These are phyloP conservation scores for Cirrhinus molitorella DNA, from an alignment of 2,797 vertebrate genomes.

Conservation along the genomic window DNA sequence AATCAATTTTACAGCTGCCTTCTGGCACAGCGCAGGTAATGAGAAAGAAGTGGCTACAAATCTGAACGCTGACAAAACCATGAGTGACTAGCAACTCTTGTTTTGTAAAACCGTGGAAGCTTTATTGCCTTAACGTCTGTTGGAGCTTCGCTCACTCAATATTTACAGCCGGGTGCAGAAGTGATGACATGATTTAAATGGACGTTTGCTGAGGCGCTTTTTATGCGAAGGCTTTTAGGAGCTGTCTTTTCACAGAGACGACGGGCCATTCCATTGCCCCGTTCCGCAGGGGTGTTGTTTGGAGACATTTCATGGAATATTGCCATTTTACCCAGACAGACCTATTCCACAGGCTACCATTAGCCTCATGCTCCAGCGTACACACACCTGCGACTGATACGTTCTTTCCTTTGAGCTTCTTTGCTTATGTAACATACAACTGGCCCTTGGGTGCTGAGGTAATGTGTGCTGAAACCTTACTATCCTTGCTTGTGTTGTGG, in stretches of 20 bases:
- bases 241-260: slow-evolving; percentile 58
- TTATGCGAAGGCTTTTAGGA: slow-evolving; percentile 62
- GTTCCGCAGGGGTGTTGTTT: slow-evolving; percentile 54
- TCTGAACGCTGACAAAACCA: slow-evolving; percentile 35
- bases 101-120: slow-evolving; percentile 33
- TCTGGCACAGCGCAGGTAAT: slow-evolving; percentile 39
- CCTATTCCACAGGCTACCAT: slow-evolving; percentile 49
- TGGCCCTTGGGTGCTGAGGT: slow-evolving; percentile 68
- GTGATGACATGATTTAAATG: slow-evolving; percentile 60
- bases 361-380: slow-evolving; percentile 65
- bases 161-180: slow-evolving; percentile 58
- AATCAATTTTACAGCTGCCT: slow-evolving; percentile 40
- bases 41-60: slow-evolving; percentile 43
- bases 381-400: slow-evolving; percentile 72
- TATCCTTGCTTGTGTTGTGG: slow-evolving; percentile 60
- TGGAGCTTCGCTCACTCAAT: slow-evolving; percentile 53
- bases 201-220: slow-evolving; percentile 64
- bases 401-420: slow-evolving; percentile 69
- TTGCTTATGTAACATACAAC: slow-evolving; percentile 69
- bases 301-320: slow-evolving; percentile 50
- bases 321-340: slow-evolving; percentile 60
- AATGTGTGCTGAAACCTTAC: slow-evolving; percentile 65
- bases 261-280: slow-evolving; percentile 61
- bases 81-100: slow-evolving; percentile 43
- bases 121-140: slow-evolving; percentile 45